Percentiles rank a stretch among this genome's conserved stretches.
These are phyloP conservation scores for Littorina saxatilis DNA, from an alignment of 1,140 invertebrate species.

Conservation along the genomic window DNA sequence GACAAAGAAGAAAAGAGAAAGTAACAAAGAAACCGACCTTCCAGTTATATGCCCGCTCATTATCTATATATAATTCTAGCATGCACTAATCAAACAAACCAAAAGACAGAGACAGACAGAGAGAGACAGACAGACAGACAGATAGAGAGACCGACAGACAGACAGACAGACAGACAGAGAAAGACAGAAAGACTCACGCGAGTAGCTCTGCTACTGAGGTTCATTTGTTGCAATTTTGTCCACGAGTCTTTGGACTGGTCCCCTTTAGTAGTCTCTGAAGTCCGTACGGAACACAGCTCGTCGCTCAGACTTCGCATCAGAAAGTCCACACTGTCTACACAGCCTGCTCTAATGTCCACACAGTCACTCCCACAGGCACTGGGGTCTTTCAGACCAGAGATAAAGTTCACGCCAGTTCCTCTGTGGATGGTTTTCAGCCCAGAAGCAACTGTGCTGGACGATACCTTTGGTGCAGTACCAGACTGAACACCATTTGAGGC, in stretches of 20 bases:
- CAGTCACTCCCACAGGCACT: no score
- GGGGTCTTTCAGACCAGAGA: no score
- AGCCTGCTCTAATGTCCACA: no score
- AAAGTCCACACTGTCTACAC: no score
- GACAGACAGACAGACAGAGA: neutral
- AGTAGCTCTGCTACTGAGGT: slow-evolving; percentile 20
- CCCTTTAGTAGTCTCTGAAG: neutral
- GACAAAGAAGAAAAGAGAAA: neutral
- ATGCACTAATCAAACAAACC: neutral
- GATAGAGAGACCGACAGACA: neutral
- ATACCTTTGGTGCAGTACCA: no score
- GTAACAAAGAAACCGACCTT: no score
- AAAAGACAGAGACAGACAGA: neutral
- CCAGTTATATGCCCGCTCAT: no score
- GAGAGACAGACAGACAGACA: slow-evolving; percentile 16
- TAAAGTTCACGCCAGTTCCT: no score
- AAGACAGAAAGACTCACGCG: neutral
- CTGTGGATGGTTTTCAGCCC: no score
- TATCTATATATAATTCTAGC: no score
- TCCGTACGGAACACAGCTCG: no score
- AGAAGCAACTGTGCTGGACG: no score
- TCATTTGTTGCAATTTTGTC: neutral
- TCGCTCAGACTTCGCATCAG: neutral
- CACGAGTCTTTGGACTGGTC: neutral
- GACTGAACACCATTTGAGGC: neutral